Evolutionary conservation across 53 echinoderm and acorn worm genomes (phyloP).

Genomic region (Antedon mediterranea): DNA sequence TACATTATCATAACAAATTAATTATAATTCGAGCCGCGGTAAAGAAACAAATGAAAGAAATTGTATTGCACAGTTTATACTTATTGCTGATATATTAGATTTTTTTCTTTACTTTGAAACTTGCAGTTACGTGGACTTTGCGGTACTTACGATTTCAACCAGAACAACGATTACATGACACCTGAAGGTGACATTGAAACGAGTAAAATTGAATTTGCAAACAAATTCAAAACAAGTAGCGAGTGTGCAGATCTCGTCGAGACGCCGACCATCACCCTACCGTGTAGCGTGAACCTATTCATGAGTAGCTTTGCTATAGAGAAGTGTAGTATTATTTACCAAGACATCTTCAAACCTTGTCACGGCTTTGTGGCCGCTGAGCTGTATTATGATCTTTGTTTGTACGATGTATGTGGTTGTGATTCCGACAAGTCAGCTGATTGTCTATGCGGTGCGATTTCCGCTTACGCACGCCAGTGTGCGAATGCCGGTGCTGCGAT

Average conservation of each 20-base stretch:
- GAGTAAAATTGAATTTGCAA: slow-evolving; percentile 44
- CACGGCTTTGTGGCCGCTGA: slow-evolving; percentile 62
- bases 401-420: slow-evolving; percentile 75
- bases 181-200: slow-evolving; percentile 76
- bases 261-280: slow-evolving; percentile 25
- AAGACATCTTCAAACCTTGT: slow-evolving; percentile 48
- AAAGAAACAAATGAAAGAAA: no score
- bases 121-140: slow-evolving; percentile 70
- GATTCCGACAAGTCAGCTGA: slow-evolving; percentile 26
- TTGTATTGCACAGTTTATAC: no score
- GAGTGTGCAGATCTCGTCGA: slow-evolving; percentile 34
- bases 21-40: no score
- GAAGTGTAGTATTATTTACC: slow-evolving; percentile 56
- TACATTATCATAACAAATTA: no score
- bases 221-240: slow-evolving; percentile 48
- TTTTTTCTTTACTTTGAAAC: no score
- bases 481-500: slow-evolving; percentile 52
- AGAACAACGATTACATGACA: slow-evolving; percentile 82
- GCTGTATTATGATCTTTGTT: slow-evolving; percentile 63
- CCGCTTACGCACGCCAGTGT: slow-evolving; percentile 63
- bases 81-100: no score
- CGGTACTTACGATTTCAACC: slow-evolving; percentile 76
- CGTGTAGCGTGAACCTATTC: slow-evolving; percentile 59
- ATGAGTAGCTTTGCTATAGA: slow-evolving; percentile 53
- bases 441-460: slow-evolving; percentile 63